Base-by-base conservation (phyloP, 2,113 vertebrate species). In the Rhinichthys klamathensis region DNA sequence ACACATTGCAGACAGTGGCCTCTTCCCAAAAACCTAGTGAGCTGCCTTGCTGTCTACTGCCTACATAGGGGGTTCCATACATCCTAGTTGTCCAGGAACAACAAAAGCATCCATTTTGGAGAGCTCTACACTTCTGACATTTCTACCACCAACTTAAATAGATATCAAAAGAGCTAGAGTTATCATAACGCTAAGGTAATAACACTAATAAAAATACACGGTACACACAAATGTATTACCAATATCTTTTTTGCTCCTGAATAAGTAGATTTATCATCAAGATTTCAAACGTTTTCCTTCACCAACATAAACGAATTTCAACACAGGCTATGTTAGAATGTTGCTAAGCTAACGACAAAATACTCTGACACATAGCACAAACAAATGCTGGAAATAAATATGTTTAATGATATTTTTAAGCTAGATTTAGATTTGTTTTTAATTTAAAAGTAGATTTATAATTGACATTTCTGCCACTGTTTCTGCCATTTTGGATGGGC, bases 1-100 rank as follows among this genome's bases (percentile, higher is more conserved):
- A 74, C 41, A 74, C 41, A 74, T 74, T 74, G 13, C 41, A 49
- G 72, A 74, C n/a, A 27, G 72, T 25, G 41, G 72, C n/a, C 41
- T 15, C 27, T 6, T 46, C 27, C 72, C 72, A 74, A 44, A 74
- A 74, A 74, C 72, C 12, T 49, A 46, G 23, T 25, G 41, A 25
- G 41, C 13, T 27, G 38, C 41, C n/a, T 74, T 74, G 72, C 41
- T 25, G 41, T 49, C 41, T 46, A 73, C 41, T 25, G 38, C 23
- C 38, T 46, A 46, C 10, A 27, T 74, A 49, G 4, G 10, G 12
- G 21, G 23, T 25, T 46, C 21, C 23, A 46, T 73, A 46, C 41
- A 73, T 73, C 38, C 12, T 73, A 44, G 15, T 11, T 73, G 11
- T 46, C 23, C 35, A 25, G 23, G 23, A 73, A 25, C 23, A 44